Percentiles rank a stretch among this genome's conserved stretches.
phyloP scores from a whole-genome alignment of 2,113 vertebrate species.

The Oceanites oceanicus region DNA sequence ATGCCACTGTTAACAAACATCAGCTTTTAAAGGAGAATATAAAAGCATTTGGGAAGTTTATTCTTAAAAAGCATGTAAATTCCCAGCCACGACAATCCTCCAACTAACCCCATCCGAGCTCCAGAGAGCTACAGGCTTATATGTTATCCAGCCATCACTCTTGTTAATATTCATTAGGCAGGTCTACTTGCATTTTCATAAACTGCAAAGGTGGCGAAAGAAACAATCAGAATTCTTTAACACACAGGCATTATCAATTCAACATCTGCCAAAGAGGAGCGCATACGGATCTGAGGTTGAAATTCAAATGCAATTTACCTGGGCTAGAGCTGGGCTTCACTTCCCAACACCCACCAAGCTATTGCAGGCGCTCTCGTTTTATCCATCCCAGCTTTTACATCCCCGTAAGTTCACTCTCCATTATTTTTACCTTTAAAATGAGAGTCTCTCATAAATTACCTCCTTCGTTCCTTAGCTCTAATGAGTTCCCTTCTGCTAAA shows the following conservation, averaged over 20 bases:
- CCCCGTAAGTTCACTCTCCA: background rate
- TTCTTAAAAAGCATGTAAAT: conserved; percentile 76
- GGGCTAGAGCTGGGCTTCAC: conserved; percentile 40
- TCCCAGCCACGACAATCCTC: conserved; percentile 63
- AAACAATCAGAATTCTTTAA: conserved; percentile 79
- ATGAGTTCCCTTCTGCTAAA: conserved; percentile 35
- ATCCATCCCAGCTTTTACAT: conserved; percentile 42
- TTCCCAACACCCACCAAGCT: background rate
- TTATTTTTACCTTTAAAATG: conserved; percentile 56
- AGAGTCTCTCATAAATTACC: background rate
- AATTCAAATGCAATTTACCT: conserved; percentile 73
- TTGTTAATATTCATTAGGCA: conserved; percentile 77
- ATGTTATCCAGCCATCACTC: conserved; percentile 67
- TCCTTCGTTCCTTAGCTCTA: conserved; percentile 25
- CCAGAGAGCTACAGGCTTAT: conserved; percentile 68
- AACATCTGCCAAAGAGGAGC: conserved; percentile 68
- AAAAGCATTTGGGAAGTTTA: conserved; percentile 69
- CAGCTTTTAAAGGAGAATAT: conserved; percentile 55
- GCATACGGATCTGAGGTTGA: conserved; percentile 58
- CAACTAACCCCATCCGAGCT: conserved; percentile 65
- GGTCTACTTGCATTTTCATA: conserved; percentile 77
- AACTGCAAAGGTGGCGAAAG: conserved; percentile 73
- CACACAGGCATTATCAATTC: conserved; percentile 71
- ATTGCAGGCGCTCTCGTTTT: conserved; percentile 21
- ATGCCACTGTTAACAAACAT: conserved; percentile 30